Evolutionary conservation across 2,888 invertebrate genomes (phyloP).

Genomic region (Drosophila meridionalis): DNA sequence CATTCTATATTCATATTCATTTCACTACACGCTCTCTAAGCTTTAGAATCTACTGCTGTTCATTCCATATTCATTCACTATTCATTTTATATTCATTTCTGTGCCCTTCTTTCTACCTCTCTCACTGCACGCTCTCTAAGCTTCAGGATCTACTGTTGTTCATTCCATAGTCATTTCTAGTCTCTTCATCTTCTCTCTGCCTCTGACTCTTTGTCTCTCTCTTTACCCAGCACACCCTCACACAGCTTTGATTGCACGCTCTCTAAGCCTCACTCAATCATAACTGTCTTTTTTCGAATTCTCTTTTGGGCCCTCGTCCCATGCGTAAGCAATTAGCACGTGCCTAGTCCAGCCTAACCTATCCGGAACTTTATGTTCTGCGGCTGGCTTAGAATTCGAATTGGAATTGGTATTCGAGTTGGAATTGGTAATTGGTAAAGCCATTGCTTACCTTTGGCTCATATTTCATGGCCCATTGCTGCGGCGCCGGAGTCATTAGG

Average conservation of each 20-base stretch:
- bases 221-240: constrained; percentile 15
- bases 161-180: neutral
- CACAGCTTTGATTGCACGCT: constrained; percentile 9
- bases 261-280: constrained; percentile 2
- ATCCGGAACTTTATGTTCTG: constrained; percentile 64
- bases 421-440: constrained; percentile 29
- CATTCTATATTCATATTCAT: neutral
- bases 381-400: constrained; percentile 7
- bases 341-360: constrained; percentile 51
- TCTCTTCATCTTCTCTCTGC: neutral
- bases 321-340: constrained; percentile 81
- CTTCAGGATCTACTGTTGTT: neutral
- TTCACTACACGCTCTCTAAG: too few relatives aligned
- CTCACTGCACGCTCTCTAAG: too few relatives aligned
- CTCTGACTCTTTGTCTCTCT: neutral
- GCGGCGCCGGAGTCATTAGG: constrained; percentile 19
- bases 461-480: constrained; percentile 28
- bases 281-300: constrained; percentile 14
- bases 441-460: constrained; percentile 12
- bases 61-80: neutral
- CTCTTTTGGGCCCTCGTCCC: constrained; percentile 14
- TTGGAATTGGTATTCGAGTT: constrained; percentile 32
- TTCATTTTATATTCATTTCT: neutral
- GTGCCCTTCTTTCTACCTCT: neutral
- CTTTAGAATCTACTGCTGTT: too few relatives aligned